These are phyloP conservation scores for Porites divaricata DNA, from an alignment of 92 coral and sea anemone species.

Conservation along the genomic window DNA sequence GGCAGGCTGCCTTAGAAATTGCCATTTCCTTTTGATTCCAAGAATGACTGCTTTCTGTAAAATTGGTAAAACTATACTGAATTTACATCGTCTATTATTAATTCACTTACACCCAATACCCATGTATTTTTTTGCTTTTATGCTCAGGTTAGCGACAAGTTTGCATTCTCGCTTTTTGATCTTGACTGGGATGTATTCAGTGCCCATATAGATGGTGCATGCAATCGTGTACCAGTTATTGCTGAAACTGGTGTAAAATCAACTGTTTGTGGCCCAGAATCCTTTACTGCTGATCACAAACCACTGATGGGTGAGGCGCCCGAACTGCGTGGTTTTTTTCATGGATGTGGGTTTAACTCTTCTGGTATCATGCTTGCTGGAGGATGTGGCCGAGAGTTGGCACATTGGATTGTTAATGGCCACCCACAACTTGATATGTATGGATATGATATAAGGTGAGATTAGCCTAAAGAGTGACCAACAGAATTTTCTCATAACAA, in stretches of 20 bases:
- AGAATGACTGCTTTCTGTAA: too few species aligned
- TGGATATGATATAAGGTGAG: slow-evolving; percentile 96
- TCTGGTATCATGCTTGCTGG: slow-evolving; percentile 98
- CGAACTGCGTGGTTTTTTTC: slow-evolving; percentile 92
- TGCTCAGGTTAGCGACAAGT: slow-evolving; percentile 88
- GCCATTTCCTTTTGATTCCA: too few species aligned
- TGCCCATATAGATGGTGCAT: slow-evolving; percentile 95
- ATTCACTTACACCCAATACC: too few species aligned
- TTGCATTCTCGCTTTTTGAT: slow-evolving; percentile 96
- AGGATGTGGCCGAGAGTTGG: slow-evolving; percentile 98
- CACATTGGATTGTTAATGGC: slow-evolving; percentile 90
- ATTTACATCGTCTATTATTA: too few species aligned
- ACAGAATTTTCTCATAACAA: too few species aligned
- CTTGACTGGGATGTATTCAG: slow-evolving; percentile 99
- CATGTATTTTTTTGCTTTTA: not conserved
- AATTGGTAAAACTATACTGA: too few species aligned
- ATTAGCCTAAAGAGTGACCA: too few species aligned
- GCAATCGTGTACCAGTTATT: slow-evolving; percentile 89
- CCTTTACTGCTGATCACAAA: slow-evolving; percentile 97
- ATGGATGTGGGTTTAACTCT: slow-evolving; percentile 97
- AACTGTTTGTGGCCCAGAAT: slow-evolving; percentile 99
- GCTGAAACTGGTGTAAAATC: slow-evolving; percentile 97
- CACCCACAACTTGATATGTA: slow-evolving; percentile 97
- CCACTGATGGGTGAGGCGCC: slow-evolving; percentile 98
- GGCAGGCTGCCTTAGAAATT: too few species aligned